Evolutionary conservation across 2,797 vertebrate genomes (phyloP).

Genomic region (Spondyliosoma cantharus): DNA sequence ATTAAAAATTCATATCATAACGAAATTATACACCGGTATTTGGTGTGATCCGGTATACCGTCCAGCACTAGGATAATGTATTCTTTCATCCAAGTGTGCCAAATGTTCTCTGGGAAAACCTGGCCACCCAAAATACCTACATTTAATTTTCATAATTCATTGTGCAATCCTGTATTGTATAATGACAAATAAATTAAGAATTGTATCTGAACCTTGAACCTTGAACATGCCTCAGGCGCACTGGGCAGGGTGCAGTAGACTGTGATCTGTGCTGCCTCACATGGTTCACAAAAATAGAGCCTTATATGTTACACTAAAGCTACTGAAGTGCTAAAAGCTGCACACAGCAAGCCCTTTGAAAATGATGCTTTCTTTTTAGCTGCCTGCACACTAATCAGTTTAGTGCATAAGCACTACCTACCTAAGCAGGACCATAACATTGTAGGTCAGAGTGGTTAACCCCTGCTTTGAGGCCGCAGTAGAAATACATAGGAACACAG

Average conservation of each 20-base stretch:
- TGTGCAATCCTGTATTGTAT: not conserved
- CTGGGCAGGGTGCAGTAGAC: not conserved
- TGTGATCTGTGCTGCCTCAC: not conserved
- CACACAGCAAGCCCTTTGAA: not conserved
- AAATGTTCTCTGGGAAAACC: too few species aligned
- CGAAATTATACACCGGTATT: too few species aligned
- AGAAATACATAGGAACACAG: not conserved
- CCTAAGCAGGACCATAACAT: not conserved
- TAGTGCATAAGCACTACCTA: not conserved
- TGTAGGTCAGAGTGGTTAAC: not conserved
- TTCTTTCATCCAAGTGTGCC: not conserved
- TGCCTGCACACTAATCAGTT: not conserved
- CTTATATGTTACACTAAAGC: constrained; percentile 1
- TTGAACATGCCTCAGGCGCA: not conserved
- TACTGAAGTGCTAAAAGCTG: constrained; percentile 1
- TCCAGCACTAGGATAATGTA: not conserved
- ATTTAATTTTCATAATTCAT: not conserved
- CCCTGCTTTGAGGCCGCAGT: not conserved
- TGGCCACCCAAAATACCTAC: not conserved
- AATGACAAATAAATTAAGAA: not conserved
- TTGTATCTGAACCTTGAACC: not conserved
- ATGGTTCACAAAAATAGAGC: not conserved
- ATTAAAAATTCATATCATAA: too few species aligned
- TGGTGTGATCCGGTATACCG: too few species aligned
- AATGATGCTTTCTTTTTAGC: not conserved